phyloP scores from a whole-genome alignment of 2,113 vertebrate species.

The Zapus hudsonius region DNA sequence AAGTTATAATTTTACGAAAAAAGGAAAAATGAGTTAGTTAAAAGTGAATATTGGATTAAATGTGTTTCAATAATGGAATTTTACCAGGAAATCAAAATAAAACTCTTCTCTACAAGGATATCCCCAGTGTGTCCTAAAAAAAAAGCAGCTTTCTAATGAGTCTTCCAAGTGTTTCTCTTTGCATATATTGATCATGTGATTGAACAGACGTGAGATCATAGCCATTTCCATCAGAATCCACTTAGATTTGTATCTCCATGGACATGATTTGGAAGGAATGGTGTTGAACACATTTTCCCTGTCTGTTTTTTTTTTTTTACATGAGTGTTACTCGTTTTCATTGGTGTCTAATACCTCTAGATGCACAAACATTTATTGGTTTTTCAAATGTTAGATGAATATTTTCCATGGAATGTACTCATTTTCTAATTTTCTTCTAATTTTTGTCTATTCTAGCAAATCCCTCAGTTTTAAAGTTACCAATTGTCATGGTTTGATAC shows the following conservation, averaged over 20 bases:
- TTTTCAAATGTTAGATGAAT: neutral
- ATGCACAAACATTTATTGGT: neutral
- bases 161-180: too few relatives aligned
- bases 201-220: too few relatives aligned
- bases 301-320: neutral
- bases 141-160: neutral
- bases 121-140: neutral
- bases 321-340: neutral
- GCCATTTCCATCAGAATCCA: too few relatives aligned
- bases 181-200: too few relatives aligned
- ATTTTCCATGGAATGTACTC: neutral
- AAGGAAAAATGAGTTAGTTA: neutral
- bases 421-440: neutral
- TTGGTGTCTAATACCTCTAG: neutral
- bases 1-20: neutral
- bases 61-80: neutral
- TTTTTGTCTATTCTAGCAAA: too few relatives aligned
- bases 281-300: too few relatives aligned
- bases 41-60: neutral
- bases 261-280: too few relatives aligned
- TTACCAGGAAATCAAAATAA: neutral
- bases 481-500: too few relatives aligned
- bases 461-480: too few relatives aligned
- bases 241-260: too few relatives aligned
- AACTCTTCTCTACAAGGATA: neutral